Percentiles rank a stretch among this genome's conserved stretches.
Conservation (phyloP, 2,888 invertebrate genomes). For the Dasypolia templi region DNA sequence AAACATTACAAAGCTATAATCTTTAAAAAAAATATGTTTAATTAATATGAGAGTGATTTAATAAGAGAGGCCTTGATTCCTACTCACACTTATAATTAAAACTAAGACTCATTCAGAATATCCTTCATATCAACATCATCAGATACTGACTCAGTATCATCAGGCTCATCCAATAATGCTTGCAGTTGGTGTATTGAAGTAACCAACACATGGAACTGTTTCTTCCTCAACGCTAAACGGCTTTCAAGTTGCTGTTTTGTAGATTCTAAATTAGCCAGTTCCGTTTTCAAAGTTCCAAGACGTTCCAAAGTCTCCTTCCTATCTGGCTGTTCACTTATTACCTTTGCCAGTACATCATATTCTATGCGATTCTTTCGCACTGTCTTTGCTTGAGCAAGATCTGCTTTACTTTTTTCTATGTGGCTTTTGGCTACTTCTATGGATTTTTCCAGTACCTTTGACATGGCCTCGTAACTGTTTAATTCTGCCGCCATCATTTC, state of each 20-base stretch:
- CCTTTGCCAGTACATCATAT: slow-evolving; percentile 97
- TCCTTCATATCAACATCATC: slow-evolving; percentile 87
- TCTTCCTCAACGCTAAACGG: slow-evolving; percentile 95
- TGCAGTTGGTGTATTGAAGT: slow-evolving; percentile 96
- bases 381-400: slow-evolving; percentile 95
- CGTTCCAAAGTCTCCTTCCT: slow-evolving; percentile 94
- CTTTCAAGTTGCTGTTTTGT: slow-evolving; percentile 93
- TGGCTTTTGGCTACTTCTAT: slow-evolving; percentile 95
- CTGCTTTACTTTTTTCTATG: slow-evolving; percentile 95
- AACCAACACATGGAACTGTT: slow-evolving; percentile 97
- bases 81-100: background rate
- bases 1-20: no score
- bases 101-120: slow-evolving; percentile 69
- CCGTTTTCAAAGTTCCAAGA: slow-evolving; percentile 93
- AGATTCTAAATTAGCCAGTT: slow-evolving; percentile 93
- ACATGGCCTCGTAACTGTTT: slow-evolving; percentile 94
- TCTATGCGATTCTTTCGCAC: slow-evolving; percentile 97
- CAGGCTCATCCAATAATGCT: slow-evolving; percentile 94
- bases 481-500: slow-evolving; percentile 96
- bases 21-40: no score
- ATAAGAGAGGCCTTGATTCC: background rate
- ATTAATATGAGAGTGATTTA: background rate
- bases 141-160: slow-evolving; percentile 85
- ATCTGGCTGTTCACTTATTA: slow-evolving; percentile 97
- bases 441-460: slow-evolving; percentile 94